Percentiles rank a stretch among this genome's conserved stretches.
Evolutionary conservation across 2,797 vertebrate genomes (phyloP).

Genomic region (Chloroceryle inda): DNA sequence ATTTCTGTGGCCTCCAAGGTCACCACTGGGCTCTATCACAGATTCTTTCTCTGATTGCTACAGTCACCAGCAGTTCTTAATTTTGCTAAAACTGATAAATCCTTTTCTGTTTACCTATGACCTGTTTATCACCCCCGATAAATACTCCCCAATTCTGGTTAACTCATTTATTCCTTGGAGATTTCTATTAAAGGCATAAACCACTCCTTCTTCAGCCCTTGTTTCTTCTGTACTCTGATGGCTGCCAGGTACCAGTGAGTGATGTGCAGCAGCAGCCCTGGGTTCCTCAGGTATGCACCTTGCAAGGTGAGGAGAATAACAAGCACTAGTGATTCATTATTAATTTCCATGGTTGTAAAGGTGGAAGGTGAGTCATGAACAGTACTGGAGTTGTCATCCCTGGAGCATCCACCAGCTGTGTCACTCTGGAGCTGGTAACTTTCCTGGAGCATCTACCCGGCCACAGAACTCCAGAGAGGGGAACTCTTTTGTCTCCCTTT

Average conservation of each 20-base stretch:
- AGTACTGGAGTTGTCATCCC: background rate
- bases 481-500: background rate
- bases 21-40: background rate
- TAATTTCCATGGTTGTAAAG: conserved; percentile 44
- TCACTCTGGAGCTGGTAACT: background rate
- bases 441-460: background rate
- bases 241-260: background rate
- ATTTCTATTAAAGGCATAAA: background rate
- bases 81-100: background rate
- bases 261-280: background rate
- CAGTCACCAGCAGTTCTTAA: background rate
- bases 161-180: background rate
- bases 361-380: background rate
- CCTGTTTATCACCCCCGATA: background rate
- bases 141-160: background rate
- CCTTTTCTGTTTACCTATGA: background rate
- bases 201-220: background rate
- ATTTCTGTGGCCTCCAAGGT: background rate
- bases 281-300: background rate
- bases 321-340: background rate
- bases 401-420: background rate
- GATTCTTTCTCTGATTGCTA: background rate
- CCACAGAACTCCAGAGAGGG: background rate
- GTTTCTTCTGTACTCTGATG: background rate
- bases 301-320: background rate